Evolutionary conservation across 2,888 invertebrate species (phyloP), one percentile per base, ranked within the genome.

Genomic region (Agonum fuliginosum): DNA sequence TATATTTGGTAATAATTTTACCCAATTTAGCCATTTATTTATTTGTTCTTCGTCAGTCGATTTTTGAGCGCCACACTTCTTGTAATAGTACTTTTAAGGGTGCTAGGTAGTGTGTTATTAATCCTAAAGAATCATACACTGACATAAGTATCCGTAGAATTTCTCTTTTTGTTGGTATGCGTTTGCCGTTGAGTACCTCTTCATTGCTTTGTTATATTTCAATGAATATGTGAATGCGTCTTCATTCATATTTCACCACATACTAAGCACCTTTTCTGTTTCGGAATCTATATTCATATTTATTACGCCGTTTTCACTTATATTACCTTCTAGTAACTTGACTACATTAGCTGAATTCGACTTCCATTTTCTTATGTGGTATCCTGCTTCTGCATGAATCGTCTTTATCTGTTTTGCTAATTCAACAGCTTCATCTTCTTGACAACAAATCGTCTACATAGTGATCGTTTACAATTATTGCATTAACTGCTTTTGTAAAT

Each of bases 181-280:
- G 30, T 3, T 30, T 30, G 8, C 30, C 30, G 8, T 30, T 30
- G 8, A 30, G 30, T 10, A n/a, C 41, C 41, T 10, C 41, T 41
- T 41, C 41, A 41, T 41, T 41, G n/a, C 41, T 3, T 3, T 41
- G 10, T 41, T 41, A 10, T 41, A 41, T 41, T 41, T 41, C 12
- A 41, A 41, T 8, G 41, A 5, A 41, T 41, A 41, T 10, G 41
- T 41, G 2, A 41, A 41, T 41, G 10, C 10, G 10, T 41, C 41
- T n/a, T 41, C 41, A n/a, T 41, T 41, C 41, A 41, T 41, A 41
- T 41, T 41, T 12, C 41, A 41, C 41, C 41, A 41, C 41, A 41
- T 41, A 41, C 41, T 12, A 41, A 41, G 41, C 10, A 41, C 41
- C 10, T 41, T 41, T 41, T 41, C 41, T 41, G 3, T 41, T 41